phyloP scores from a whole-genome alignment of 1,140 invertebrate species.

The Eueides isabella region DNA sequence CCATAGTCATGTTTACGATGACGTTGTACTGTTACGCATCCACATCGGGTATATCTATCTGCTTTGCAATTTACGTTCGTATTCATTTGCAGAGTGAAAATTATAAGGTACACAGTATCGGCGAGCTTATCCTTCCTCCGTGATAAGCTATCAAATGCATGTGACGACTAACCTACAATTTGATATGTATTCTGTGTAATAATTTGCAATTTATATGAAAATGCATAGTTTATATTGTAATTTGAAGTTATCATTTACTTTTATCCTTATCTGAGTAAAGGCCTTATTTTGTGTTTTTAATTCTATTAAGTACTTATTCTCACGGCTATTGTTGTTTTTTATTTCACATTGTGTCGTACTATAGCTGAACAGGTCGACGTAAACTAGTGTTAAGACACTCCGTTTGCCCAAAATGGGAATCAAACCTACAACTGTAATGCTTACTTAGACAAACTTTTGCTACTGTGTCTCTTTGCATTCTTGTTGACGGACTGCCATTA shows the following conservation, averaged over 20 bases:
- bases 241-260: background rate
- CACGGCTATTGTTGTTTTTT: background rate
- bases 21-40: too few species aligned
- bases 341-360: too few species aligned
- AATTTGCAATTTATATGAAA: background rate
- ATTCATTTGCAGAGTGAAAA: background rate
- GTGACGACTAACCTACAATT: background rate
- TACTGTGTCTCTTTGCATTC: too few species aligned
- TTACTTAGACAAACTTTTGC: too few species aligned
- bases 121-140: background rate
- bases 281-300: background rate
- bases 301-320: background rate
- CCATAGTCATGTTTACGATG: too few species aligned
- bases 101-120: background rate
- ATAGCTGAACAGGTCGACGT: too few species aligned
- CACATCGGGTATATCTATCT: background rate
- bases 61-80: background rate
- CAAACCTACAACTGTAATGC: too few species aligned
- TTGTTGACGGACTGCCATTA: too few species aligned
- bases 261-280: background rate
- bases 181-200: slow-evolving; percentile 7
- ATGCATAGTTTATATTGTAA: background rate
- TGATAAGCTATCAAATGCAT: slow-evolving; percentile 3
- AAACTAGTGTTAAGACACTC: too few species aligned
- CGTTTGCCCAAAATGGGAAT: too few species aligned